These are phyloP conservation scores for Malachius bipustulatus DNA, from an alignment of 2,888 invertebrate species.

Conservation along the genomic window DNA sequence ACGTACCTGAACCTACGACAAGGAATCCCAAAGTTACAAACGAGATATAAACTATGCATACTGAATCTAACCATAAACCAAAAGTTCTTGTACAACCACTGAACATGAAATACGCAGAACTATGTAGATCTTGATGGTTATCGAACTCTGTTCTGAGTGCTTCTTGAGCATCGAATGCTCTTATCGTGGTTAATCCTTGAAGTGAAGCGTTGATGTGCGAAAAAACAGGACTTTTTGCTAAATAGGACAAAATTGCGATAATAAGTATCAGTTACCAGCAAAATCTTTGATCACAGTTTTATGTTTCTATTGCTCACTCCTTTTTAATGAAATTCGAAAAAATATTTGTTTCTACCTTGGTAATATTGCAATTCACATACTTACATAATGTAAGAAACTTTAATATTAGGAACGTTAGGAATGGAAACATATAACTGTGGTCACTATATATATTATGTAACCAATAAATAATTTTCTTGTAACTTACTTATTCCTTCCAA, in stretches of 20 bases:
- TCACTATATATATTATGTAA: too few species aligned
- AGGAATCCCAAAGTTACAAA: conserved; percentile 52
- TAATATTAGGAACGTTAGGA: too few species aligned
- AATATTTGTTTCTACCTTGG: too few species aligned
- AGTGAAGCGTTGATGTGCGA: conserved; percentile 61
- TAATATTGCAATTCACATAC: too few species aligned
- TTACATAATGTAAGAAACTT: too few species aligned
- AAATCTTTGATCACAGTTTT: too few species aligned
- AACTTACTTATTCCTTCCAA: conserved; percentile 56
- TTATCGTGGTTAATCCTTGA: conserved; percentile 63
- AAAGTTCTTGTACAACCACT: conserved; percentile 52
- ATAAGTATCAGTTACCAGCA: too few species aligned
- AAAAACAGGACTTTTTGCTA: conserved; percentile 68
- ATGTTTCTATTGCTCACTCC: too few species aligned
- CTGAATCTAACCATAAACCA: conserved; percentile 55
- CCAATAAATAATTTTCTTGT: too few species aligned
- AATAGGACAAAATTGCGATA: conserved; percentile 17
- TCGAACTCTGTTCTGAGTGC: conserved; percentile 51
- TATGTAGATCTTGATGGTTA: conserved; percentile 50
- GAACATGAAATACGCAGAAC: conserved; percentile 61
- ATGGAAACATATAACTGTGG: too few species aligned
- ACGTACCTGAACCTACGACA: conserved; percentile 44
- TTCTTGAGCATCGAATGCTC: conserved; percentile 54
- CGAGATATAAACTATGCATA: conserved; percentile 51
- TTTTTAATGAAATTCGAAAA: too few species aligned